Evolutionary conservation across 2,888 invertebrate species (phyloP), one percentile per base, ranked within the genome.

Genomic region (Bellardia pandia): DNA sequence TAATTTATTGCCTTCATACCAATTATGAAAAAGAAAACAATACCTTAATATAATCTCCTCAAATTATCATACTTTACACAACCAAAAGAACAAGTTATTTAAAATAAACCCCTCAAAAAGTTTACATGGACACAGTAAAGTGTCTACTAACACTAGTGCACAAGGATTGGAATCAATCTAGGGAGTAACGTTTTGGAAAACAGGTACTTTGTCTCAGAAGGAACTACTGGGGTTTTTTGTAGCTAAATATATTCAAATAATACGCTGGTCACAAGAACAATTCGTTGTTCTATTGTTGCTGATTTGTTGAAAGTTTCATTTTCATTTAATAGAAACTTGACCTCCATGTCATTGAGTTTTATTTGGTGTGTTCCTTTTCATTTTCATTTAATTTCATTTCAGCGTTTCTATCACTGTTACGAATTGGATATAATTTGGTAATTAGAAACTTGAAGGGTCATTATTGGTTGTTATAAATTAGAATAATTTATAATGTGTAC

Each of bases 311-410:
- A 56, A 81, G n/a, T 72, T 40, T 30, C 53, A 64, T 53, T 51
- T 68, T 48, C 23, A 71, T 51, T 71, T 71, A 58, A 68, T 40
- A 30, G 37, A 69, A 48, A 48, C 45, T n/a, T 78, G 69, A 78
- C 58, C 37, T 78, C 13, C 4, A 37, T 45, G 33, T 0, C 33
- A 5, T 40, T 23, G 6, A 64, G 23, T 51, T 37, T 2, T 8
- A 3, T 40, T 23, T 40, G 37, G 13, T 23, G 51, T 42, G 40
- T 53, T 40, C 56, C n/a, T 30, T 30, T 30, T 45, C 45, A 9
- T 45, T 11, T 60, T 8, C 37, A 5, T 78, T 66, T 56, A 33
- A 51, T 40, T 8, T 14, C 37, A 48, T 30, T 48, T 64, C 16
- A 9, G 23, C 14, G 23, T 23, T 56, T 16, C 13, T 64, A 33